Base-by-base conservation (phyloP, 2,113 vertebrate species). In the Melanostigma gelatinosum region DNA sequence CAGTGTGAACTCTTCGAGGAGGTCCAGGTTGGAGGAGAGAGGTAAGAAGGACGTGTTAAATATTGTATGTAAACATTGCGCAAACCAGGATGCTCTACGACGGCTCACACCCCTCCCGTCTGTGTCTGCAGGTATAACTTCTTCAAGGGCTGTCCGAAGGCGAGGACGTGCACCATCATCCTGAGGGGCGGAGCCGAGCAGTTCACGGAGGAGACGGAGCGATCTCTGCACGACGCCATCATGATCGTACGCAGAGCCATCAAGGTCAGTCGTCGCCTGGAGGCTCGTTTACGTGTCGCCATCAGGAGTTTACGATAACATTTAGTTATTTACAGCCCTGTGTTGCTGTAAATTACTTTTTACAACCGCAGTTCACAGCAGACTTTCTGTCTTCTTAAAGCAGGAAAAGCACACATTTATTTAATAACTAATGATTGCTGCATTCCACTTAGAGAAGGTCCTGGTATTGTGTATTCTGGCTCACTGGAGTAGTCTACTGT, bases 201-300 rank as follows among this genome's bases (percentile, higher is more conserved):
- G 94, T 99, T 99, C 91, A 98, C 99, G 94, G 98, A 99, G 54
- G 98, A 99, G 94, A 99, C 98, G 0, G 98, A 99, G 72, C 94
- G 98, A 1, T 99, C 98, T 1, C 95, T 99, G 83, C 98, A 99
- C 0, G 98, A 99, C 0, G 98, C 97, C 90, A 99, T 99, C 94
- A 99, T 99, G 98, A 99, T 99, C 0, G 98, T 99, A 57, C 96
- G 98, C 84, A 95, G 98, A 57, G 97, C 98, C 27, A 99, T 99
- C 91, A 99, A 99, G 97, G 97, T 99, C 36, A 24, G 93, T 71
- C 12, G 8, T 66, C 50, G 22, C 2, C 12, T 0, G 11, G 18
- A 48, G 20, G 22, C 4, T 27, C 32, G 20, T 6, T 6, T 54
- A 20, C 34, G 50, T 46, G 27, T 7, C n/a, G n/a, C 11, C 7